Percentiles rank a stretch among this genome's conserved stretches.
Evolutionary conservation across 1,140 invertebrate species (phyloP).

Genomic region (Plectrocnemia conspersa): DNA sequence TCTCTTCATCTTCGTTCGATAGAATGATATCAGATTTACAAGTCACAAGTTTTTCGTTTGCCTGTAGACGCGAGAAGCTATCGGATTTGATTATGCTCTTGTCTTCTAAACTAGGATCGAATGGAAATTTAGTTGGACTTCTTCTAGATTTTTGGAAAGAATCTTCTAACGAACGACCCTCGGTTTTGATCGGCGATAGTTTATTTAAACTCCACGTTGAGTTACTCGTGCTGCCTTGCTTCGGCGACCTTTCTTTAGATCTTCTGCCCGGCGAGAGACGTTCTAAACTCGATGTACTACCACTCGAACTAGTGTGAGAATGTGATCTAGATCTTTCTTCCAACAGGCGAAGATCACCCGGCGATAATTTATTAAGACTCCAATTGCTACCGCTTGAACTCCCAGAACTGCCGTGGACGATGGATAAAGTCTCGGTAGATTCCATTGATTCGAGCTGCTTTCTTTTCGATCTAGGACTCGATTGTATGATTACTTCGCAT

Average conservation of each 20-base stretch:
- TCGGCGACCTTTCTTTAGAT: conserved; percentile 51
- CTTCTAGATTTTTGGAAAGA: conserved; percentile 45
- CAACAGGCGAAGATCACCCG: conserved; percentile 52
- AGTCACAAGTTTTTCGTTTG: conserved; percentile 48
- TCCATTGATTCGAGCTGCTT: conserved; percentile 49
- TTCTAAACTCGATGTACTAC: conserved; percentile 50
- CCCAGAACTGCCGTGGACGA: conserved; percentile 48
- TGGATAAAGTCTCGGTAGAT: conserved; percentile 46
- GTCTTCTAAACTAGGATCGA: conserved; percentile 51
- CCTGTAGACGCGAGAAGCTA: conserved; percentile 49
- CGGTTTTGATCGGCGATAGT: conserved; percentile 48
- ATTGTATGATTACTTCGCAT: conserved; percentile 59
- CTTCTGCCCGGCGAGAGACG: conserved; percentile 48
- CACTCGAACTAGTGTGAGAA: conserved; percentile 50
- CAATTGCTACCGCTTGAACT: conserved; percentile 51
- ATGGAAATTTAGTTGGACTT: conserved; percentile 48
- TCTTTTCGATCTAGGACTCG: conserved; percentile 52
- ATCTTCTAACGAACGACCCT: conserved; percentile 49
- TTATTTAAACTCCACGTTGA: conserved; percentile 51
- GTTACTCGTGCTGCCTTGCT: conserved; percentile 49
- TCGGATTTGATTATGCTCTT: conserved; percentile 52
- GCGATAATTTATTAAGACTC: conserved; percentile 51
- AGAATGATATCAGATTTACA: conserved; percentile 50
- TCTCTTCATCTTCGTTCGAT: conserved; percentile 50
- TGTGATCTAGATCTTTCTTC: conserved; percentile 52